A percentile compares a stretch with the other conserved stretches of the same genome.
phyloP scores from a whole-genome alignment of 2,113 vertebrate species.

The Nansenia antarctica region DNA sequence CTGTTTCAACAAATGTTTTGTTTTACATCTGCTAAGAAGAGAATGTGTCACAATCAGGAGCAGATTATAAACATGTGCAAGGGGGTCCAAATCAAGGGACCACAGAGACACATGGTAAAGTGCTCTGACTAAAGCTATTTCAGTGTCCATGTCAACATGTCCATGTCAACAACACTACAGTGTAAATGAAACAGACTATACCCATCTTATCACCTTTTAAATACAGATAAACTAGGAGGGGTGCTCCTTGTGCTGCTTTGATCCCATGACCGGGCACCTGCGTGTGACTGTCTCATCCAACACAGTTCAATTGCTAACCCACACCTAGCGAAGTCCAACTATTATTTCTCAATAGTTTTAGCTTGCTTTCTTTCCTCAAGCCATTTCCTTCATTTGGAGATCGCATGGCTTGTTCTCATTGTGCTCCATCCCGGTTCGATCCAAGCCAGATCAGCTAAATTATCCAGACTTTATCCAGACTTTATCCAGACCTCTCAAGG shows the following conservation, averaged over 20 bases:
- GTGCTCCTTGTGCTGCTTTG: not conserved
- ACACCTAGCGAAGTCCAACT: not conserved
- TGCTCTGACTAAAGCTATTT: conserved; percentile 58
- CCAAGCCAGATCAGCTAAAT: too few species aligned
- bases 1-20: not conserved
- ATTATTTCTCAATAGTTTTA: too few species aligned
- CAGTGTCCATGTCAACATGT: conserved; percentile 60
- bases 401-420: too few species aligned
- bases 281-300: not conserved
- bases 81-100: conserved; percentile 56
- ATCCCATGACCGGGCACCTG: too few species aligned
- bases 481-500: too few species aligned
- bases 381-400: too few species aligned
- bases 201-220: not conserved
- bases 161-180: conserved; percentile 57
- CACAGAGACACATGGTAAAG: conserved; percentile 59
- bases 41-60: not conserved
- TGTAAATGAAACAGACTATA: conserved; percentile 15
- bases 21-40: not conserved
- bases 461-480: too few species aligned
- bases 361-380: too few species aligned
- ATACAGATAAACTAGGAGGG: not conserved
- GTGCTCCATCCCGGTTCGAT: too few species aligned
- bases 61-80: not conserved
- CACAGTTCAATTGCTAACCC: not conserved